Evolutionary conservation across 1,140 invertebrate species (phyloP).

Genomic region (Sweltsa coloradensis): DNA sequence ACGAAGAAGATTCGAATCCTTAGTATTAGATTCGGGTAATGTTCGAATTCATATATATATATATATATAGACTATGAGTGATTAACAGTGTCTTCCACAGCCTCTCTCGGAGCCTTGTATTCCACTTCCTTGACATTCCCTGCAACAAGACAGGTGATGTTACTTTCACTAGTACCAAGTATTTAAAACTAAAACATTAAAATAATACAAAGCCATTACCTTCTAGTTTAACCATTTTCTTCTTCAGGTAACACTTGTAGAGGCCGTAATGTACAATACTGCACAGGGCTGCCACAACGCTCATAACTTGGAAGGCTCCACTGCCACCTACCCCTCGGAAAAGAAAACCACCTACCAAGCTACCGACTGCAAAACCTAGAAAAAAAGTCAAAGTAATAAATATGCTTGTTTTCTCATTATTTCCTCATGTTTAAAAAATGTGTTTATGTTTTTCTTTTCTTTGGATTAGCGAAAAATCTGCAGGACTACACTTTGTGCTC

Average conservation of each 20-base stretch:
- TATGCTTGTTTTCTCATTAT: background rate
- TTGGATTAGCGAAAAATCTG: no score
- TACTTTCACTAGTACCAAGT: no score
- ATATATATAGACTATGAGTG: no score
- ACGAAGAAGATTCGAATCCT: no score
- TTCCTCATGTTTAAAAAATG: background rate
- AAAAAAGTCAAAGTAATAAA: conserved; percentile 11
- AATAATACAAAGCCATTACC: no score
- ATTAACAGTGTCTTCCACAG: background rate
- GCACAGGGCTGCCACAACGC: conserved; percentile 33
- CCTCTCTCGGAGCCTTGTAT: background rate
- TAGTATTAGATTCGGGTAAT: no score
- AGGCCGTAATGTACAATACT: conserved; percentile 36
- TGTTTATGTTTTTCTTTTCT: background rate
- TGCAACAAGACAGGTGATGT: no score
- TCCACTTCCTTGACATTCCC: background rate
- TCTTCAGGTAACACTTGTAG: conserved; percentile 26
- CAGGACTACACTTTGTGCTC: no score
- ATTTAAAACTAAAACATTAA: no score
- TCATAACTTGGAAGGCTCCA: conserved; percentile 39
- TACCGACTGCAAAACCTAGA: conserved; percentile 46
- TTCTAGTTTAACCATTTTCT: background rate
- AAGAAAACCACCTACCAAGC: conserved; percentile 43
- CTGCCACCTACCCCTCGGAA: conserved; percentile 41
- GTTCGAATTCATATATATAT: no score